Base-by-base conservation (phyloP, 2,113 vertebrate species). In the Caranx ignobilis region DNA sequence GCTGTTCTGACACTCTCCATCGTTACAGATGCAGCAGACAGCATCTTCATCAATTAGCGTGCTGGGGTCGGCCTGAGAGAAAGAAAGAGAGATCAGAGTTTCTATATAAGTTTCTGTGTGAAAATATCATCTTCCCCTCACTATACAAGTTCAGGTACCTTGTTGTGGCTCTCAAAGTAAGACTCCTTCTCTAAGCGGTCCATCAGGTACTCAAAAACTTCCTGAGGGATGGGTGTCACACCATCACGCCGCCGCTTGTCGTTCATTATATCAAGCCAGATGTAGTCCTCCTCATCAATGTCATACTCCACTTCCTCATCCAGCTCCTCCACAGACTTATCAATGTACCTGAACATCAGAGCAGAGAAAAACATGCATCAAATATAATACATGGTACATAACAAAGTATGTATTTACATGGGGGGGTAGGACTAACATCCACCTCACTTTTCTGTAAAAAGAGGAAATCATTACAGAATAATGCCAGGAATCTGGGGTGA, bases 211-310 rank as follows among this genome's bases (percentile, higher is more conserved):
- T 99, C 98, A 61, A 99, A 99, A 77, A 98, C 96, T 91, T 99
- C 98, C 92, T 99, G 98, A 2, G 98, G 97, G 78, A 99, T 98
- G 41, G 96, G 96, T 6, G 96, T 96, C 79, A 99, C 97, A 0
- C 97, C 96, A 39, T 99, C 98, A 0, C 95, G 96, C 90, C 97
- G 97, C 74, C 98, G 95, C 50, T 97, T 96, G 92, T 99, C 97
- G 0, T 99, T 99, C 98, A 99, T 99, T 90, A 99, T 98, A 89
- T 98, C 98, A 62, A 99, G 95, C 98, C 98, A 99, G 91, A 99
- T 99, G 87, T 98, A 99, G 90, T 99, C 98, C 83, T 99, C 98
- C 87, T 99, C 98, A 0, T 99, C 98, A 77, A 99, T 99, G 90
- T 99, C 98, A 0, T 99, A 99, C 91, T 99, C 98, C 4, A 99